Evolutionary conservation across 2,113 vertebrate species (phyloP).

Genomic region (Camelus dromedarius): DNA sequence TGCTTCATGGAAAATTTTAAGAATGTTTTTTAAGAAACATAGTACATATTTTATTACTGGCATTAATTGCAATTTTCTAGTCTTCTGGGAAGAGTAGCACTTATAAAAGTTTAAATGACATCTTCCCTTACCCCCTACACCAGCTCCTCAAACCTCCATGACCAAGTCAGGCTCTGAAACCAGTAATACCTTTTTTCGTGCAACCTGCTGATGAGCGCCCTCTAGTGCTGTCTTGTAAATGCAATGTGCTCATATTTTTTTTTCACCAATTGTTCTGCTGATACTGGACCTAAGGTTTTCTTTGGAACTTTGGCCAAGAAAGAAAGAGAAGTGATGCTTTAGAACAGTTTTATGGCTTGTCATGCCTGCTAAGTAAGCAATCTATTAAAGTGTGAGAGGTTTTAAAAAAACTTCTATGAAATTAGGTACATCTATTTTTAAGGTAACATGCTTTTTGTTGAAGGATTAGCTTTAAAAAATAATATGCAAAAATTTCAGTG

Average conservation of each 20-base stretch:
- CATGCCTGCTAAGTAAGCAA: conserved; percentile 11
- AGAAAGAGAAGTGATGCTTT: conserved; percentile 19
- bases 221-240: conserved; percentile 64
- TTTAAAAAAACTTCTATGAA: neutral
- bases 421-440: neutral
- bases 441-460: conserved; percentile 13
- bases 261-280: neutral
- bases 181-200: neutral
- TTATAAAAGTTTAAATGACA: conserved; percentile 31
- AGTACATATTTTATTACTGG: neutral
- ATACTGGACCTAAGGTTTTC: conserved; percentile 20
- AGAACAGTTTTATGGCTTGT: neutral
- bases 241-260: neutral
- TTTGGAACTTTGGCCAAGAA: neutral
- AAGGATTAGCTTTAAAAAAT: conserved; percentile 47
- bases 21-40: conserved; percentile 32
- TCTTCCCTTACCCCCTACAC: neutral
- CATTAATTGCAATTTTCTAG: neutral
- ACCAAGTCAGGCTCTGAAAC: conserved; percentile 29
- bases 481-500: neutral
- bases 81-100: neutral
- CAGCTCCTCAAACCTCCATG: conserved; percentile 24
- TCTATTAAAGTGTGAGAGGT: neutral
- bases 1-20: conserved; percentile 30
- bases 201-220: conserved; percentile 75